These are phyloP conservation scores for Contarinia nasturtii DNA, from an alignment of 1,140 invertebrate species.

Conservation along the genomic window DNA sequence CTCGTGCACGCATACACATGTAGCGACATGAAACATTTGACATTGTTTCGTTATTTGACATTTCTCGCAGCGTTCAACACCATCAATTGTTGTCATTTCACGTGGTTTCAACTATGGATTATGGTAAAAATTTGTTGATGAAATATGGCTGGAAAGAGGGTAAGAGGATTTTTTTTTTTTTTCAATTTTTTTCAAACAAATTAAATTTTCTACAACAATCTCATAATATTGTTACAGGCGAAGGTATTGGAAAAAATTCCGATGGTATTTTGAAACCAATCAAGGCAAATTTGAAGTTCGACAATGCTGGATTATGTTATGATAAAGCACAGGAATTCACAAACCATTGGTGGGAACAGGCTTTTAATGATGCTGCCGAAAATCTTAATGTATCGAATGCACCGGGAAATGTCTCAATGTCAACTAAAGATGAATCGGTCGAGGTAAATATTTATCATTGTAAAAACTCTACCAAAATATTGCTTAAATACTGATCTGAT, in stretches of 20 bases:
- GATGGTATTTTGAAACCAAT: slow-evolving; percentile 51
- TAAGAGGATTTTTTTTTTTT: slow-evolving; percentile 12
- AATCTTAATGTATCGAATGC: slow-evolving; percentile 34
- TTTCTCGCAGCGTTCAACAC: too few relatives aligned
- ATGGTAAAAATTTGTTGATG: slow-evolving; percentile 34
- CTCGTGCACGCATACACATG: too few relatives aligned
- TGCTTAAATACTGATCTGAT: too few relatives aligned
- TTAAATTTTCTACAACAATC: slow-evolving; percentile 3
- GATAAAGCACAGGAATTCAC: slow-evolving; percentile 47
- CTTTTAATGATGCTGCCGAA: slow-evolving; percentile 50
- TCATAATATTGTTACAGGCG: slow-evolving; percentile 30
- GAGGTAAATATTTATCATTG: slow-evolving; percentile 9
- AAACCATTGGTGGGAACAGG: slow-evolving; percentile 62
- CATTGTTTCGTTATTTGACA: too few relatives aligned
- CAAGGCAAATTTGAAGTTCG: slow-evolving; percentile 58
- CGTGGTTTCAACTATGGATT: slow-evolving; percentile 24
- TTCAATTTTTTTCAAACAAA: slow-evolving; percentile 6
- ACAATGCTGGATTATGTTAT: slow-evolving; percentile 57
- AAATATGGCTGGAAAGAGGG: slow-evolving; percentile 50
- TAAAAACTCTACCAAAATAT: background rate
- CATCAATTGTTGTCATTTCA: too few relatives aligned
- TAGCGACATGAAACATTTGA: too few relatives aligned
- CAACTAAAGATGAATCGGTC: slow-evolving; percentile 22
- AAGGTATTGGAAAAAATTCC: slow-evolving; percentile 60
- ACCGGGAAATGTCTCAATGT: slow-evolving; percentile 17